Evolutionary conservation across 2,888 invertebrate species (phyloP).

Genomic region (Drosophila lacicola): DNA sequence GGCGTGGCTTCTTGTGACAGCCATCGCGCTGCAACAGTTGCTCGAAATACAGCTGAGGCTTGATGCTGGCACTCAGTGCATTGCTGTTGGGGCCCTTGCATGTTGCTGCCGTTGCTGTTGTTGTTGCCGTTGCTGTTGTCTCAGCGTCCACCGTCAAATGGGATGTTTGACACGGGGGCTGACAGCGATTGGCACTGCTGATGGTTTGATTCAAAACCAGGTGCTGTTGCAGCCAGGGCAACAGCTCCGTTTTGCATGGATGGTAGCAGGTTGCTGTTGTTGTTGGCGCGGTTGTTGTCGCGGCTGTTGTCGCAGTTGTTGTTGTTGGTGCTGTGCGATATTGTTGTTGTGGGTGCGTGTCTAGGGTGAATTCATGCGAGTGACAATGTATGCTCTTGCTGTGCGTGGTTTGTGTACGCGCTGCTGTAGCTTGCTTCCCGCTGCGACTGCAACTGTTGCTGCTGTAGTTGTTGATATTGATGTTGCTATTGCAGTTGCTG

Average conservation of each 20-base stretch:
- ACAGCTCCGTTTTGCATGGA: constrained; percentile 82
- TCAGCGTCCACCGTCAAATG: constrained; percentile 76
- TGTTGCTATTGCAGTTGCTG: constrained; percentile 29
- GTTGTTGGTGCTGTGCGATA: constrained; percentile 43
- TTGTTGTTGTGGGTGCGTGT: constrained; percentile 61
- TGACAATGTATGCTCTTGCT: constrained; percentile 68
- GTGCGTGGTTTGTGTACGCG: constrained; percentile 68
- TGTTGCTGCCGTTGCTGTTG: constrained; percentile 26
- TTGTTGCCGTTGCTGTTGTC: constrained; percentile 35
- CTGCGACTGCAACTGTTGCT: constrained; percentile 21
- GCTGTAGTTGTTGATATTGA: constrained; percentile 17
- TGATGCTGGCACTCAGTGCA: constrained; percentile 65
- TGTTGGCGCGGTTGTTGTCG: constrained; percentile 19
- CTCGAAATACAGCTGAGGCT: constrained; percentile 74
- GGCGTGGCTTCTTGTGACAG: constrained; percentile 70
- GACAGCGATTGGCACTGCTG: constrained; percentile 63
- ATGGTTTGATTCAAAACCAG: constrained; percentile 83
- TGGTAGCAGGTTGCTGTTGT: constrained; percentile 52
- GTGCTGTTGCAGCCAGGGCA: constrained; percentile 85
- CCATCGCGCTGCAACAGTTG: constrained; percentile 73
- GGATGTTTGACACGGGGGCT: constrained; percentile 71
- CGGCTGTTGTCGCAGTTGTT: constrained; percentile 25
- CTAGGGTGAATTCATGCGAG: constrained; percentile 68
- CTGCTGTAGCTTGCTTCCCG: constrained; percentile 40
- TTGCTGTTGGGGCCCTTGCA: constrained; percentile 65